Base-by-base conservation (phyloP, 2,113 vertebrate genomes). In the Equus przewalskii region DNA sequence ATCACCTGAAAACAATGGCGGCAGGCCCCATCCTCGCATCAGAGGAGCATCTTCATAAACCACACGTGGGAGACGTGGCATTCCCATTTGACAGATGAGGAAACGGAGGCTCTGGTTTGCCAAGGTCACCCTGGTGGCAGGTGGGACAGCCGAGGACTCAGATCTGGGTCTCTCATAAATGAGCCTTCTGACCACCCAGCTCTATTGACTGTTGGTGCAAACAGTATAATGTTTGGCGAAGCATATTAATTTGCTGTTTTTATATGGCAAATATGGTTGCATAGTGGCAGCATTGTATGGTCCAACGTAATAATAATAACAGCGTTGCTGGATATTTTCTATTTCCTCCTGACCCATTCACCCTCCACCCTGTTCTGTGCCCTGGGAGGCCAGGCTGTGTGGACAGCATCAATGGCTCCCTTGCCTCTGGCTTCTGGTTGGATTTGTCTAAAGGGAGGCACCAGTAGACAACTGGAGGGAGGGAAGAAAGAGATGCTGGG, bases 271-370 rank as follows among this genome's bases (percentile, higher is more conserved):
- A 84, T 70, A 44, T 2, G 22, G 33, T n/a, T 16, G 6, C 9
- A 6, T 0, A 44, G 44, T n/a, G 64, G 80, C 67, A 28, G 44
- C 30, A 13, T 1, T 10, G 1, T 7, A 30, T 6, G 56, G 33
- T 28, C 92, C 33, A 33, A 30, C 18, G 4, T 67, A 49, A 60
- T 30, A 16, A 41, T 0, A 7, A 75, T 41, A 46, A 30, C 14
- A 16, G 80, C 26, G 14, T 76, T 58, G 36, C 26, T 64, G 26
- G 51, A 3, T 22, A n/a, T 5, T 18, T 56, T 41, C 44, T n/a
- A 9, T 13, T 60, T 22, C 8, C 24, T 30, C n/a, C 11, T 22
- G 49, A n/a, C 0, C 33, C 19, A 4, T 11, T 36, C 4, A 5
- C 21, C 24, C 30, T 46, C 33, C 21, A 7, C 30, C 44, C 30